phyloP scores from a whole-genome alignment of 2,113 vertebrate species.

The Lagopus leucura region DNA sequence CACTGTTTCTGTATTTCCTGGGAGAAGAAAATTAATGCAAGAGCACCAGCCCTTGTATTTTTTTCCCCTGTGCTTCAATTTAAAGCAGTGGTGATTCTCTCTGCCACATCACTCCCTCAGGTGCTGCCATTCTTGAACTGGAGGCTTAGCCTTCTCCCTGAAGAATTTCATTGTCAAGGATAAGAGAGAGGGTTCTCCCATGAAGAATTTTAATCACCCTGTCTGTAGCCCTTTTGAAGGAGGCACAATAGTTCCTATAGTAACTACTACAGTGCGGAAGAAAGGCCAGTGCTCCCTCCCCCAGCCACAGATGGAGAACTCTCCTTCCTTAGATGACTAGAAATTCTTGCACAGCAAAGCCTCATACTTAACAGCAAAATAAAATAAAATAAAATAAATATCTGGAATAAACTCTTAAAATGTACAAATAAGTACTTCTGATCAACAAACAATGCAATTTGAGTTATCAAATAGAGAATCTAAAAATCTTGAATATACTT shows the following conservation, averaged over 20 bases:
- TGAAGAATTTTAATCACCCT: slow-evolving; percentile 66
- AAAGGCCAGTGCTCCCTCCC: slow-evolving; percentile 48
- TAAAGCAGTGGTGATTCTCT: slow-evolving; percentile 38
- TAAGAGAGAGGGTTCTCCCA: slow-evolving; percentile 46
- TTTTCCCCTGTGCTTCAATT: slow-evolving; percentile 12
- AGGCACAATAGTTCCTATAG: slow-evolving; percentile 56
- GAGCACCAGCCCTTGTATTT: neutral
- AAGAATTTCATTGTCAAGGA: slow-evolving; percentile 58
- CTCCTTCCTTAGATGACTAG: slow-evolving; percentile 45
- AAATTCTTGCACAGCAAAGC: slow-evolving; percentile 64
- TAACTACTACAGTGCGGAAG: slow-evolving; percentile 57
- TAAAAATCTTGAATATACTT: neutral
- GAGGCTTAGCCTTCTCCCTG: slow-evolving; percentile 50
- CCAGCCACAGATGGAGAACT: slow-evolving; percentile 48
- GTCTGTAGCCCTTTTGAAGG: slow-evolving; percentile 38
- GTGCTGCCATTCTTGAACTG: slow-evolving; percentile 58
- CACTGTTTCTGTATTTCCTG: neutral
- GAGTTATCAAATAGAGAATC: neutral
- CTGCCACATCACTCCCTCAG: slow-evolving; percentile 46
- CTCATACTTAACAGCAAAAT: slow-evolving; percentile 21
- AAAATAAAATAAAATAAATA: neutral
- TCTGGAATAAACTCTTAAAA: slow-evolving; percentile 7
- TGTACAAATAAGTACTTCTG: neutral
- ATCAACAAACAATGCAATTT: neutral
- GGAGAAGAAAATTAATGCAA: neutral